A percentile compares a stretch with the other conserved stretches of the same genome.
phyloP scores from a whole-genome alignment of 1,140 invertebrate genomes.

The Lasaia peninsularis region DNA sequence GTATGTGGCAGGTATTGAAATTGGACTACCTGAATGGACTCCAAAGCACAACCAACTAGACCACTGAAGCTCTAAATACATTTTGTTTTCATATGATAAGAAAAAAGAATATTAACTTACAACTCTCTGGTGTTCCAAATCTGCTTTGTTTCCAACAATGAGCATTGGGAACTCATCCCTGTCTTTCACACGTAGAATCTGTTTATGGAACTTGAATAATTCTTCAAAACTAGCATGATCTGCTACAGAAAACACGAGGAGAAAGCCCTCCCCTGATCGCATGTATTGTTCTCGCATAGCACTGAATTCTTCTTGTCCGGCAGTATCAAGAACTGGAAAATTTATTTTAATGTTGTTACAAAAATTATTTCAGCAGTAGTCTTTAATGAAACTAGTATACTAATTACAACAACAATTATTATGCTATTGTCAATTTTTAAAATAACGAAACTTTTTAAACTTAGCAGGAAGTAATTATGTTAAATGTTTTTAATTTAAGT shows the following conservation, averaged over 20 bases:
- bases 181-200: constrained; percentile 96
- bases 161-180: constrained; percentile 97
- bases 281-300: constrained; percentile 98
- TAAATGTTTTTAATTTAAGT: no score
- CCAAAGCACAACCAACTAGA: no score
- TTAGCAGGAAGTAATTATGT: no score
- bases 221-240: constrained; percentile 96
- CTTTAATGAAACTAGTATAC: no score
- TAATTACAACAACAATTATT: no score
- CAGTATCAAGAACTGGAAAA: constrained; percentile 92
- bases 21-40: no score
- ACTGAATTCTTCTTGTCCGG: constrained; percentile 98
- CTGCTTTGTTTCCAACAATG: constrained; percentile 97
- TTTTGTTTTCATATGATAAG: no score
- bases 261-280: constrained; percentile 97
- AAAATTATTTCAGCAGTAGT: no score
- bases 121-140: constrained; percentile 92
- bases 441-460: no score
- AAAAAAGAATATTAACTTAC: constrained; percentile 74
- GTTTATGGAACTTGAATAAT: constrained; percentile 94
- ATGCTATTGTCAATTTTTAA: no score
- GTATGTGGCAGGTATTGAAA: no score
- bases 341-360: background rate
- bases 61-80: no score
- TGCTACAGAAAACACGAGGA: constrained; percentile 95